Evolutionary conservation across 2,797 vertebrate genomes (phyloP).

Genomic region (Nannoperca obscura): DNA sequence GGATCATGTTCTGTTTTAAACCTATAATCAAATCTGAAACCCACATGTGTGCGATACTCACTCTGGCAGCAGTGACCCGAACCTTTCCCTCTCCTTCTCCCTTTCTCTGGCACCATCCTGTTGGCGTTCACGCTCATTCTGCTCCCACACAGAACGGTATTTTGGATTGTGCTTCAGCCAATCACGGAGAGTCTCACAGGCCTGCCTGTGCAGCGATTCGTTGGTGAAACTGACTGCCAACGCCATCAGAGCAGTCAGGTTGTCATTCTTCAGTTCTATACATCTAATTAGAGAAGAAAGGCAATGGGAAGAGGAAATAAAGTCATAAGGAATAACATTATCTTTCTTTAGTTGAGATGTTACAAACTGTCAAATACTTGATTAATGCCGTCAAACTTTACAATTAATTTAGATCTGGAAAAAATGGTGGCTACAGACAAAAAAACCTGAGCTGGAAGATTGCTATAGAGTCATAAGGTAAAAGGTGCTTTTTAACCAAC

Average conservation of each 20-base stretch:
- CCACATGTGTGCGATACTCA: constrained; percentile 80
- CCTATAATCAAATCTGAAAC: constrained; percentile 1
- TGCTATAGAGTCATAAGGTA: background rate
- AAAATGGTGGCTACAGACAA: background rate
- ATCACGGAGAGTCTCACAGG: constrained; percentile 95
- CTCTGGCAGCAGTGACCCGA: constrained; percentile 95
- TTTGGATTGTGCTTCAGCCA: constrained; percentile 94
- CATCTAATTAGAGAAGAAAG: constrained; percentile 83
- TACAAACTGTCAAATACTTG: background rate
- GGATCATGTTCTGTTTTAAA: background rate
- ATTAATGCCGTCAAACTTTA: background rate
- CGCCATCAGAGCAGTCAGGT: constrained; percentile 95
- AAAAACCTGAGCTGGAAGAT: background rate
- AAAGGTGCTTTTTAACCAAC: background rate
- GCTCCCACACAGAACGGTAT: constrained; percentile 89
- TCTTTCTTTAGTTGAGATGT: background rate
- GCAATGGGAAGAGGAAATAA: background rate
- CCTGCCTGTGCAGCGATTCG: constrained; percentile 97
- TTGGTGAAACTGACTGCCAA: constrained; percentile 98
- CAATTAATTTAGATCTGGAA: no score
- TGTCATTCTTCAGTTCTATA: constrained; percentile 95
- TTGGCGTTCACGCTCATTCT: constrained; percentile 73
- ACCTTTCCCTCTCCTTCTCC: constrained; percentile 85
- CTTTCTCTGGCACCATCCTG: constrained; percentile 71
- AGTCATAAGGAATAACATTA: background rate